These are phyloP conservation scores for Protaetia brevitarsis DNA, from an alignment of 1,140 invertebrate species.

Conservation along the genomic window DNA sequence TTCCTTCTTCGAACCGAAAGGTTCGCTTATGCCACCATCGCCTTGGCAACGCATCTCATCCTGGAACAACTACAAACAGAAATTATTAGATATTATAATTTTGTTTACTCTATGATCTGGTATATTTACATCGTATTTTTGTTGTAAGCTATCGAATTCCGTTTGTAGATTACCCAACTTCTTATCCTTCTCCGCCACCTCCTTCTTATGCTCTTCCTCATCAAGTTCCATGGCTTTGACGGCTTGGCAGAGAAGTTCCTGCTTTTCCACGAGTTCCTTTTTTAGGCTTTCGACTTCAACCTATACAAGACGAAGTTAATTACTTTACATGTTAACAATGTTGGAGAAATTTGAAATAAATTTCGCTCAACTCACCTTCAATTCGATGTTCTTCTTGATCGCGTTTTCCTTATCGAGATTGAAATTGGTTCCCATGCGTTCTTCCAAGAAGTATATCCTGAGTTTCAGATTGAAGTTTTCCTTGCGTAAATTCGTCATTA, in stretches of 20 bases:
- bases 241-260: conserved; percentile 77
- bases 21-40: conserved; percentile 16
- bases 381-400: conserved; percentile 72
- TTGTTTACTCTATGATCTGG: neutral
- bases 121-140: conserved; percentile 31
- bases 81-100: neutral
- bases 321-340: too few species aligned
- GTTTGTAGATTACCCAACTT: conserved; percentile 23
- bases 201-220: conserved; percentile 47
- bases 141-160: conserved; percentile 23
- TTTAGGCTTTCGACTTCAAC: conserved; percentile 75
- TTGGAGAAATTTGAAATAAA: neutral
- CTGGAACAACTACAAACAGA: conserved; percentile 20
- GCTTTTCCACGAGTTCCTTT: conserved; percentile 76
- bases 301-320: too few species aligned
- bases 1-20: conserved; percentile 7
- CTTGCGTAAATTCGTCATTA: conserved; percentile 74
- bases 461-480: conserved; percentile 92
- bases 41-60: conserved; percentile 24
- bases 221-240: conserved; percentile 70
- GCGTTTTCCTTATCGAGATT: conserved; percentile 59
- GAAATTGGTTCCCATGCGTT: conserved; percentile 68
- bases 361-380: conserved; percentile 66
- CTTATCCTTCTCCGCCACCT: conserved; percentile 24
- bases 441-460: conserved; percentile 86